Base-by-base conservation (phyloP, 2,888 invertebrate species). In the Phaonia tiefii region DNA sequence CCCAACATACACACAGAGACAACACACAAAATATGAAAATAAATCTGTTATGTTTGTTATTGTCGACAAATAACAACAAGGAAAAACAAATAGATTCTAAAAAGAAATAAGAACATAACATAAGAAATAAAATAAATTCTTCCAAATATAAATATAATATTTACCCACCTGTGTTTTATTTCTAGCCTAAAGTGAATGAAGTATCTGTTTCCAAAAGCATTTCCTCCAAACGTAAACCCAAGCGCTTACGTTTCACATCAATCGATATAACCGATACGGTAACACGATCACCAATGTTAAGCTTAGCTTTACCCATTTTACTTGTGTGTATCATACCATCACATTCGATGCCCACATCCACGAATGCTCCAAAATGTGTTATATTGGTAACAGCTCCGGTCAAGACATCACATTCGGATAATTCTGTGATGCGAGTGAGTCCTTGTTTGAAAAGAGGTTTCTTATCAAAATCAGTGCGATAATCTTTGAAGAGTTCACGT, bases 281-380 rank as follows among this genome's bases (percentile, higher is more conserved):
- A 0, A 96, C 93, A 46, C 93, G 92, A 87, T 96, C 94, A 0
- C 95, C 95, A 15, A 96, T 90, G 85, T 92, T 93, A 0, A 95
- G 91, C 0, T 90, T 91, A 37, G 90, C 87, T 67, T 92, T 92
- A 7, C 92, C 92, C 87, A 94, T 90, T 66, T 93, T 92, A 84
- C 92, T 94, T 0, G 88, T 90, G 85, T 95, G 96, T 82, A 96
- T 93, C 10, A 96, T 91, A 0, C 95, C 96, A 87, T 94, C 92
- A 66, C 90, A 92, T 22, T 94, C 94, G 0, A 96, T 94, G 0
- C 96, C 96, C 83, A 96, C 93, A 88, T 98, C 98, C 0, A 98
- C 95, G 91, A 98, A 98, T 69, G 95, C 95, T 0, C 98, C 98
- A 90, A 98, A 98, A 82, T 96, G 95, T 0, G 96, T 96, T 0